Conservation (phyloP, 2,113 vertebrate genomes). For the Sinocyclocheilus anshuiensis region DNA sequence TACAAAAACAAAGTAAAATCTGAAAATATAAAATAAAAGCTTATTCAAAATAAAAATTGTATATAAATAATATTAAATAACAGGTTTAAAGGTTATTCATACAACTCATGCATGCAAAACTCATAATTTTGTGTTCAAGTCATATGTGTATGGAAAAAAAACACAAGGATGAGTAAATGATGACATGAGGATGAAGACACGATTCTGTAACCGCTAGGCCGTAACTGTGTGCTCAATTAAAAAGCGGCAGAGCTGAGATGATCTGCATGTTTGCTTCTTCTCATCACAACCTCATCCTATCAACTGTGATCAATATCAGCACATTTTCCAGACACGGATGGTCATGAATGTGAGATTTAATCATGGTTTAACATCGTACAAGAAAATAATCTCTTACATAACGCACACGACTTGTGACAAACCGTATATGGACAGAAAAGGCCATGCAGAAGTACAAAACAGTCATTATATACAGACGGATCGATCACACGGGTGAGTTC, state of each 20-base stretch:
- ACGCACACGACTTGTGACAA: slow-evolving; percentile 45
- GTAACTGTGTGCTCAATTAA: not conserved
- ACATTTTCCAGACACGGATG: slow-evolving; percentile 29
- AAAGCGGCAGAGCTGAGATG: not conserved
- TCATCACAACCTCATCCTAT: not conserved
- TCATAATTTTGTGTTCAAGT: not conserved
- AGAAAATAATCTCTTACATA: slow-evolving; percentile 44
- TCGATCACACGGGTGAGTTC: not conserved
- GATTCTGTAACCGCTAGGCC: not conserved
- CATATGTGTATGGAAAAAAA: not conserved
- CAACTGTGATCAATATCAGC: not conserved
- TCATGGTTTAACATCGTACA: slow-evolving; percentile 46
- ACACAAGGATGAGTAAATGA: not conserved
- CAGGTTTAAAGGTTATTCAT: not conserved
- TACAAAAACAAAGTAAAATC: no score
- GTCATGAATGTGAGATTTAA: slow-evolving; percentile 52
- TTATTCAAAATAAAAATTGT: no score
- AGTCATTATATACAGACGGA: slow-evolving; percentile 6
- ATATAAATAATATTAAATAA: not conserved
- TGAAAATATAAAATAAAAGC: no score
- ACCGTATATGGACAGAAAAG: slow-evolving; percentile 28
- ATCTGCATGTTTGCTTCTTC: not conserved
- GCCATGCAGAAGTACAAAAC: slow-evolving; percentile 46
- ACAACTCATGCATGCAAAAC: not conserved
- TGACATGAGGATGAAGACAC: not conserved